Evolutionary conservation across 2,888 invertebrate genomes (phyloP), one percentile per base, ranked within the genome.

Genomic region (Rambutsinella grinnellia): DNA sequence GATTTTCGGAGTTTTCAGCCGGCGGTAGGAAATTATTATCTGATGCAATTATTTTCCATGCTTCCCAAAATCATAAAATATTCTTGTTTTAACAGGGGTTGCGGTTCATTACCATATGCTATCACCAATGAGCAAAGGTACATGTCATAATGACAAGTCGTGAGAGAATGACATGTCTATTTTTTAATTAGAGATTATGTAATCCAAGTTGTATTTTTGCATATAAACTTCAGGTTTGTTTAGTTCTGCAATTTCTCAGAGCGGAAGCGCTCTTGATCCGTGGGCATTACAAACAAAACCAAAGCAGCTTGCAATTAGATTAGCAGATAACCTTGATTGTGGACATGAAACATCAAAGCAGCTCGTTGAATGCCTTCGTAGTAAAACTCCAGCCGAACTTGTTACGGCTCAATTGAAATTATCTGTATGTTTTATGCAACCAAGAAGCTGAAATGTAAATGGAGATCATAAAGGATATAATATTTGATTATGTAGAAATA

Each of bases 231-330:
- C 27, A 80, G 80, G 78, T 8, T 26, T 80, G 2, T 74, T 79
- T 24, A 62, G 68, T 17, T 17, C 47, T 27, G 79, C 68, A 1
- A 78, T 81, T 17, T 63, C 78, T 0, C 61, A 66, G 58, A 69
- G 69, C 57, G 81, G 81, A 0, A 62, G 74, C 8, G 56, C 74
- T 10, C 54, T 81, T 1, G 76, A 76, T 60, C 76, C 76, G 8
- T 81, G 81, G 81, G 68, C 74, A 3, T 76, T 76, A 19, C 70
- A 76, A 49, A 57, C 60, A 28, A 62, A 79, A 26, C 79, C 79
- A 10, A 58, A 36, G 49, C n/a, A 65, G 2, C 13, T 51, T n/a
- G 69, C 71, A 13, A 10, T 46, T 13, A 47, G 60, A 54, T 44
- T 81, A 2, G 81, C 70, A 1, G 36, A 76, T 49, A 66, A 71